Base-by-base conservation (phyloP, 2,888 invertebrate genomes). In the Nasonovia ribisnigri region DNA sequence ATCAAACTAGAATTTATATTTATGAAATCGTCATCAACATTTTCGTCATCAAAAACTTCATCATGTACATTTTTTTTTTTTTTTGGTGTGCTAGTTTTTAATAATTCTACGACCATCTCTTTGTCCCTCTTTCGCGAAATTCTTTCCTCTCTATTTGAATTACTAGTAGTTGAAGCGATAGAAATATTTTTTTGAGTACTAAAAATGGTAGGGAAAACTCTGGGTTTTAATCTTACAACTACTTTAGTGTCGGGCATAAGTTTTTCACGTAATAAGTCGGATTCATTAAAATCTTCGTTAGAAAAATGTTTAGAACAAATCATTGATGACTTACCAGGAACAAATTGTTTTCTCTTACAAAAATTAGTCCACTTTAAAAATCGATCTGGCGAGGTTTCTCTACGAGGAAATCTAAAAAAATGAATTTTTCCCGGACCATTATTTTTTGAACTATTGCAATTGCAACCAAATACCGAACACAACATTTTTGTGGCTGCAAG, bases 271-370 rank as follows among this genome's bases (percentile, higher is more conserved):
- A 67, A 57, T 48, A 60, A 60, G 43, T 90, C 43, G 42, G 90
- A 90, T 43, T 67, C 46, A 29, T 90, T 77, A 67, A 60, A 90
- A 67, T 90, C 90, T 46, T 60, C n/a, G n/a, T 46, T 67, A 29
- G 46, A n/a, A 90, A 90, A 90, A 90, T 90, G 90, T 57, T 90
- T 90, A 13, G 77, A 90, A 90, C 90, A 90, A 60, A 90, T 67
- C 24, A 46, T 46, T 48, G 77, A 67, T 20, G 77, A 46, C 10
- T 86, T 77, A 77, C 67, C 67, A 0, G 77, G 90, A 29, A 36
- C 48, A 90, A 90, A 42, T 42, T 90, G n/a, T 90, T 90, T 90
- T 67, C 90, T 46, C 20, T 67, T 67, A 48, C 90, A 90, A 90
- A 67, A 90, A 29, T 11, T 48, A n/a, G 48, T 60, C 90, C 77